Conservation (phyloP, 2,888 invertebrate genomes). For the Halocaridina rubra region DNA sequence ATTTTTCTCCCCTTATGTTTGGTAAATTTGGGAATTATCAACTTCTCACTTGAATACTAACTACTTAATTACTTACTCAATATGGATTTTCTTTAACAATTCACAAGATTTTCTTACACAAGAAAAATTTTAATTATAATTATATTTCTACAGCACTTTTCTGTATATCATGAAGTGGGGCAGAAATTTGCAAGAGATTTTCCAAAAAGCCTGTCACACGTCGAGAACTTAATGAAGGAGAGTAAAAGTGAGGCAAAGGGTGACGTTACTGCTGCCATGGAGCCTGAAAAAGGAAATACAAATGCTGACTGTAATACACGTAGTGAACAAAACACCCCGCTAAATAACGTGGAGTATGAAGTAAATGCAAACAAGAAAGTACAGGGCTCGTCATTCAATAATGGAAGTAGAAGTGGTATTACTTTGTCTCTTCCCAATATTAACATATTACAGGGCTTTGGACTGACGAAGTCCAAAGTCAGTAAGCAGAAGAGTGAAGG, state of each 20-base stretch:
- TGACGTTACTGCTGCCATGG: no score
- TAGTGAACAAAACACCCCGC: no score
- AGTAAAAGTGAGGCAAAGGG: neutral
- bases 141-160: constrained; percentile 69
- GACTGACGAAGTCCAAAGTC: constrained; percentile 23
- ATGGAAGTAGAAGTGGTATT: neutral
- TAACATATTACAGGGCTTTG: constrained; percentile 18
- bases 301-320: no score
- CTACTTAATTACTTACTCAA: no score
- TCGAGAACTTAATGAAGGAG: constrained; percentile 57
- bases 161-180: constrained; percentile 72
- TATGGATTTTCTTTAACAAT: no score
- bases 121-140: no score
- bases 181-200: constrained; percentile 80
- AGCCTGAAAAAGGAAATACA: no score
- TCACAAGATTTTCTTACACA: no score
- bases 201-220: constrained; percentile 69
- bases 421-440: constrained; percentile 7
- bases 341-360: no score
- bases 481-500: neutral
- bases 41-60: no score
- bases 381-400: neutral
- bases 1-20: no score
- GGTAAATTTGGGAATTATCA: no score
- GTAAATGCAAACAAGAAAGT: neutral